Conservation (phyloP, 2,888 invertebrate species). For the Tuta absoluta region DNA sequence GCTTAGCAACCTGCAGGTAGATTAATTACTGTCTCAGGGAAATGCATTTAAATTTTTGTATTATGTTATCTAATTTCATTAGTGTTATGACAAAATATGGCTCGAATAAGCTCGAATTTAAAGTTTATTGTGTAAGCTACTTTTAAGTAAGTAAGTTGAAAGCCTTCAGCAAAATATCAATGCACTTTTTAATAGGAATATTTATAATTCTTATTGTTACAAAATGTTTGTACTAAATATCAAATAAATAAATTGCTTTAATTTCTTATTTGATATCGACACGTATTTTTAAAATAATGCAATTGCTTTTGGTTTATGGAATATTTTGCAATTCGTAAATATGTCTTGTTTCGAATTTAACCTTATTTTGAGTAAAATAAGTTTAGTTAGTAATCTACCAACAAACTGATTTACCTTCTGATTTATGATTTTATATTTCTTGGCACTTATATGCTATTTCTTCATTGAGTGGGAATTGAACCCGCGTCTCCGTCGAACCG, state of each 20-base stretch:
- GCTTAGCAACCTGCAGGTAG: background rate
- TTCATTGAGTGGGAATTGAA: too few relatives aligned
- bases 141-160: background rate
- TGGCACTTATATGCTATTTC: too few relatives aligned
- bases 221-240: too few relatives aligned
- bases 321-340: too few relatives aligned
- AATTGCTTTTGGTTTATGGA: background rate
- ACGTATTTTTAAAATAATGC: background rate
- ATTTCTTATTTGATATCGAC: background rate
- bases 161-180: background rate
- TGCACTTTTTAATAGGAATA: background rate
- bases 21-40: background rate
- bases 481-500: too few relatives aligned
- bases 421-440: too few relatives aligned
- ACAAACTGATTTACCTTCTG: too few relatives aligned
- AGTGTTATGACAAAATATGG: background rate
- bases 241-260: background rate
- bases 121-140: background rate
- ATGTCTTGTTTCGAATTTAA: too few relatives aligned
- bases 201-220: background rate
- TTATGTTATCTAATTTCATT: background rate
- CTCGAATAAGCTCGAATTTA: background rate
- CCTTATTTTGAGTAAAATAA: too few relatives aligned
- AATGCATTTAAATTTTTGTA: background rate
- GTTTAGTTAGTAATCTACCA: too few relatives aligned